A percentile compares a stretch with the other conserved stretches of the same genome.
Conservation (phyloP, 2,797 vertebrate genomes). For the Mareca penelope region DNA sequence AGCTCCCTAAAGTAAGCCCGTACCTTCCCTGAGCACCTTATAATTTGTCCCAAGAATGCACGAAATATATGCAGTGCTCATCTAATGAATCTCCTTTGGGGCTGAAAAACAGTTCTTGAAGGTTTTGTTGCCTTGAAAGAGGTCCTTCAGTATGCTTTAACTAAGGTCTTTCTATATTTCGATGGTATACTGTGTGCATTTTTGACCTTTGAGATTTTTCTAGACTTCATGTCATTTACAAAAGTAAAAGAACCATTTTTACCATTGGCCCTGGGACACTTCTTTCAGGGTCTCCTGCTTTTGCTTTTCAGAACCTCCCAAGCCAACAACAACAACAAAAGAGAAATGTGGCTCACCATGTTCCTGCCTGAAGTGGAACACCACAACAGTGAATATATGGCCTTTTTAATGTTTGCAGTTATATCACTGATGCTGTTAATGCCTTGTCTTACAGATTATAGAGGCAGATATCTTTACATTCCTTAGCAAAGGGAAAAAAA, state of each 20-base stretch:
- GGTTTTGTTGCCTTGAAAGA: background rate
- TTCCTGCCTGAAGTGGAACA: background rate
- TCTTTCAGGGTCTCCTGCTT: background rate
- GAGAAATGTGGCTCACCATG: background rate
- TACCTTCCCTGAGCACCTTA: background rate
- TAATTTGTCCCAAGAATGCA: background rate
- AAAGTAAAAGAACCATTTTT: background rate
- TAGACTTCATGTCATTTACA: background rate
- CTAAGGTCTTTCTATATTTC: background rate
- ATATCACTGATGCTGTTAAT: background rate
- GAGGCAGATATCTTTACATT: background rate
- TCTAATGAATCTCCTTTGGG: background rate
- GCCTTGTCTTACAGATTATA: background rate
- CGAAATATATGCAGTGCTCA: background rate
- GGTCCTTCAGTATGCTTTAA: background rate
- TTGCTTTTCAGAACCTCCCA: background rate
- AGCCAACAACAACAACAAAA: background rate
- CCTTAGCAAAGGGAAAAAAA: background rate
- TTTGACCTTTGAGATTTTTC: background rate
- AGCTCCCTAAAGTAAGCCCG: background rate
- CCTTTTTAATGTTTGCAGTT: background rate
- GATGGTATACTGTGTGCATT: background rate
- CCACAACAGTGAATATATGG: background rate
- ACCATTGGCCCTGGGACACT: background rate
- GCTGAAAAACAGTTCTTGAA: background rate